Percentiles rank a stretch among this genome's conserved stretches.
phyloP scores from a whole-genome alignment of 2,888 invertebrate genomes.

The Drosophila pseudotakahashii region DNA sequence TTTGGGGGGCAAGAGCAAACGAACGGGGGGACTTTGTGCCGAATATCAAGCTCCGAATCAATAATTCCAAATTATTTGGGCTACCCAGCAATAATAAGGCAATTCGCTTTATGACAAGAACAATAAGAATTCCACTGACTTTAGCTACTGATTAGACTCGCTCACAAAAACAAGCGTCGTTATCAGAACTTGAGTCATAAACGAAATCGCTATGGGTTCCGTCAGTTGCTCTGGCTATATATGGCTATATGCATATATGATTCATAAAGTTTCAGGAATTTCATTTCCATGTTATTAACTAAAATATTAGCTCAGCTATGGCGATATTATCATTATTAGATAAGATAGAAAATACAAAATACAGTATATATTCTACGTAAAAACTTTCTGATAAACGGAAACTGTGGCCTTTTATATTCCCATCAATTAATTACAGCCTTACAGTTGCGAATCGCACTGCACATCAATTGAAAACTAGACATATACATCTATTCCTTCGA shows the following conservation, averaged over 20 bases:
- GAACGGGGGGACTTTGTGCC: background rate
- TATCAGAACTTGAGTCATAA: slow-evolving; percentile 35
- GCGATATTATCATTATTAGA: slow-evolving; percentile 29
- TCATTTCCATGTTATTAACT: slow-evolving; percentile 13
- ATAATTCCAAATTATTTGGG: slow-evolving; percentile 20
- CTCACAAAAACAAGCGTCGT: background rate
- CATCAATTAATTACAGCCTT: slow-evolving; percentile 25
- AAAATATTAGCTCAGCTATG: slow-evolving; percentile 15
- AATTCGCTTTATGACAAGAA: slow-evolving; percentile 19
- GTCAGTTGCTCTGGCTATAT: slow-evolving; percentile 2
- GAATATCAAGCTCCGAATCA: slow-evolving; percentile 23
- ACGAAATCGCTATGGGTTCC: slow-evolving; percentile 6
- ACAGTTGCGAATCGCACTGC: slow-evolving; percentile 17
- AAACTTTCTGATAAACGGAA: background rate
- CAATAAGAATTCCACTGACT: slow-evolving; percentile 8
- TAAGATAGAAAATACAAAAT: slow-evolving; percentile 5
- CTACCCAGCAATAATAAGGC: background rate
- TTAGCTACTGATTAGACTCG: slow-evolving; percentile 30
- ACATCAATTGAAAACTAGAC: slow-evolving; percentile 14
- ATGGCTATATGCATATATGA: slow-evolving; percentile 5
- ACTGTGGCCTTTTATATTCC: slow-evolving; percentile 18
- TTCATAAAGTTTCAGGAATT: slow-evolving; percentile 7
- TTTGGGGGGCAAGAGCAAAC: background rate
- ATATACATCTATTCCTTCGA: slow-evolving; percentile 13
- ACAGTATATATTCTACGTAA: background rate